These are phyloP conservation scores for Hecatera dysodea DNA, from an alignment of 2,888 invertebrate species.

Conservation along the genomic window DNA sequence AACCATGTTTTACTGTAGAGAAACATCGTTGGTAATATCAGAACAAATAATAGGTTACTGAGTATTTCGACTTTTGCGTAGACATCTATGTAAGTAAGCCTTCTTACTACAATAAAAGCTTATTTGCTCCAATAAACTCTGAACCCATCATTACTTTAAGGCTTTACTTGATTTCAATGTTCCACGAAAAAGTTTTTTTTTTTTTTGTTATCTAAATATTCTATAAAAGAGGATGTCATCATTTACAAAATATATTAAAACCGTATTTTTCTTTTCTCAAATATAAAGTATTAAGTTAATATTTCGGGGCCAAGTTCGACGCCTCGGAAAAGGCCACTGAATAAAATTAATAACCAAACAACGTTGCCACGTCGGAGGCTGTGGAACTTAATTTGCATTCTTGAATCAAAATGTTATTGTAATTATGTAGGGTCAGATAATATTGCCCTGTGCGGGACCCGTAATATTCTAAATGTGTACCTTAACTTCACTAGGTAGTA, in stretches of 20 bases:
- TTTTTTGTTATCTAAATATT: constrained; percentile 15
- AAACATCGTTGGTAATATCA: too few species aligned
- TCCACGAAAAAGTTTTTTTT: neutral
- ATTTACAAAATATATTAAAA: constrained; percentile 59
- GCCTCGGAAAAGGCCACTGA: constrained; percentile 65
- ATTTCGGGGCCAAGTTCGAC: constrained; percentile 61
- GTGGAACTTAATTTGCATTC: constrained; percentile 76
- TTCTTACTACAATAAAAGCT: neutral
- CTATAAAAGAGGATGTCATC: constrained; percentile 34
- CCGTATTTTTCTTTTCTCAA: constrained; percentile 54
- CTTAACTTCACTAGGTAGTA: constrained; percentile 34
- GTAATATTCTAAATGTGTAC: constrained; percentile 50
- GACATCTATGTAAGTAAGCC: neutral
- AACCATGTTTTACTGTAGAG: neutral
- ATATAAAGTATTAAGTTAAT: constrained; percentile 59
- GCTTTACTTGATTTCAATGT: constrained; percentile 13
- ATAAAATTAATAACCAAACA: constrained; percentile 76
- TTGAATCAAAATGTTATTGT: constrained; percentile 78
- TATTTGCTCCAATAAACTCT: neutral
- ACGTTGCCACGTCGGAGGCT: constrained; percentile 64
- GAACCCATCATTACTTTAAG: neutral
- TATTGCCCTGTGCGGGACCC: constrained; percentile 51
- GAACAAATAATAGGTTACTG: neutral
- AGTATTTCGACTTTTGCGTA: neutral
- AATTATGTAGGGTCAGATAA: constrained; percentile 76